These are phyloP conservation scores for Sebastolobus altivelis DNA, from an alignment of 2,797 vertebrate genomes.

Conservation along the genomic window DNA sequence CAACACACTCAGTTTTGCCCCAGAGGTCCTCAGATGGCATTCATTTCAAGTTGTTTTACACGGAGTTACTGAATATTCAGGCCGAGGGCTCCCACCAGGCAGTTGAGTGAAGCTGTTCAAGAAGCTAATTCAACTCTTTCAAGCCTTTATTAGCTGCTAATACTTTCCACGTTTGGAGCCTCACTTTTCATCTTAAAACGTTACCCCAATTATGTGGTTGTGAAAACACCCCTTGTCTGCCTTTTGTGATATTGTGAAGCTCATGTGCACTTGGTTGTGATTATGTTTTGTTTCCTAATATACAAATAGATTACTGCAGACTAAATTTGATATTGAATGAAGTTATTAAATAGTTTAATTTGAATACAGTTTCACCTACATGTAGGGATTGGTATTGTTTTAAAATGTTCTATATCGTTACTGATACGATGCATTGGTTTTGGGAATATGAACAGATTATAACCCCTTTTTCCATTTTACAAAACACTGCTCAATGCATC, in stretches of 20 bases:
- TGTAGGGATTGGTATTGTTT: not conserved
- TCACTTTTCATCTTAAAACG: slow-evolving; percentile 74
- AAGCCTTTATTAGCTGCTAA: slow-evolving; percentile 85
- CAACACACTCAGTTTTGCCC: slow-evolving; percentile 25
- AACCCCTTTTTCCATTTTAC: not conserved
- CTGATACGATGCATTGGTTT: not conserved
- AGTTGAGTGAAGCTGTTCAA: slow-evolving; percentile 67
- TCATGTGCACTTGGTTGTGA: slow-evolving; percentile 15
- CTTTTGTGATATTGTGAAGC: slow-evolving; percentile 29
- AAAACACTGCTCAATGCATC: not conserved
- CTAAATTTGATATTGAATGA: not conserved
- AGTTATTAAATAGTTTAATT: not conserved
- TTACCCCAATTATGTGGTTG: slow-evolving; percentile 64
- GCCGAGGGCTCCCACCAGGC: slow-evolving; percentile 66
- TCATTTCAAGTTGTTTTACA: slow-evolving; percentile 71
- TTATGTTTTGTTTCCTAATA: slow-evolving; percentile 40
- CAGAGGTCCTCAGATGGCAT: slow-evolving; percentile 65
- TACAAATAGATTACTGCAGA: slow-evolving; percentile 26
- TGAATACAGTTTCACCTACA: not conserved
- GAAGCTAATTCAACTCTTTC: slow-evolving; percentile 77
- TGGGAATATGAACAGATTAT: not conserved
- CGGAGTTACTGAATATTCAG: slow-evolving; percentile 62
- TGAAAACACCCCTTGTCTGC: slow-evolving; percentile 47
- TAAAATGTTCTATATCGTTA: not conserved
- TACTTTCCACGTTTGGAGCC: slow-evolving; percentile 72